Base-by-base conservation (phyloP, 2,888 invertebrate genomes). In the Ectemnius continuus region DNA sequence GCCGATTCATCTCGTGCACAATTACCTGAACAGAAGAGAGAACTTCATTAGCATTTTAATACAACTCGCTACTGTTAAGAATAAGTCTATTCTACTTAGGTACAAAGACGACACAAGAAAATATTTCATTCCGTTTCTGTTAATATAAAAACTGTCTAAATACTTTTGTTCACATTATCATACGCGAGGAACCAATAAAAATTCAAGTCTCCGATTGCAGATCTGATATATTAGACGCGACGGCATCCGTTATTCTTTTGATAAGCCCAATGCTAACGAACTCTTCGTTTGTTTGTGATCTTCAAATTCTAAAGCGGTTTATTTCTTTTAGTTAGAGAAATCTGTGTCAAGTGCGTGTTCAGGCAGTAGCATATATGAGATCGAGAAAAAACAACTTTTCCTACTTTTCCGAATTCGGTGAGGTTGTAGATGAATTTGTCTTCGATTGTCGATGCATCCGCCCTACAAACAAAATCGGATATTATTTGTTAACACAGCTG, bases 1-100 rank as follows among this genome's bases (percentile, higher is more conserved):
- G 87, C 52, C 94, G 91, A 86, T 94, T 94, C 94, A 94, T 94
- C 90, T 94, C 94, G 58, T 86, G 84, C 6, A 94, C 91, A 28
- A 94, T 91, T 75, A 88, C 87, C 93, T 93, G 87, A 62, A 48
- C 4, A 23, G 52, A 28, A 58, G 16, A 13, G 14, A 13, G 16
- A 18, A 13, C 11, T n/a, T 36, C 16, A 0, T 57, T 16, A 46
- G 36, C 6, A 8, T 36, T 36, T 28, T 60, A 6, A 60, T 28
- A 36, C 2, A 13, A 6, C 3, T 28, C n/a, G 26, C 4, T 16
- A 28, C 60, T 18, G 16, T 18, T 6, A 58, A 20, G 26, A 58
- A 4, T 58, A 20, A 36, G 6, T 0, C 13, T 20, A n/a, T 13
- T n/a, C 23, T 11, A 20, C 8, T 57, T 23, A 58, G 26, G 58